Percentiles rank a stretch among this genome's conserved stretches.
Conservation (phyloP, 1,140 invertebrate genomes). For the Heliconius nattereri region DNA sequence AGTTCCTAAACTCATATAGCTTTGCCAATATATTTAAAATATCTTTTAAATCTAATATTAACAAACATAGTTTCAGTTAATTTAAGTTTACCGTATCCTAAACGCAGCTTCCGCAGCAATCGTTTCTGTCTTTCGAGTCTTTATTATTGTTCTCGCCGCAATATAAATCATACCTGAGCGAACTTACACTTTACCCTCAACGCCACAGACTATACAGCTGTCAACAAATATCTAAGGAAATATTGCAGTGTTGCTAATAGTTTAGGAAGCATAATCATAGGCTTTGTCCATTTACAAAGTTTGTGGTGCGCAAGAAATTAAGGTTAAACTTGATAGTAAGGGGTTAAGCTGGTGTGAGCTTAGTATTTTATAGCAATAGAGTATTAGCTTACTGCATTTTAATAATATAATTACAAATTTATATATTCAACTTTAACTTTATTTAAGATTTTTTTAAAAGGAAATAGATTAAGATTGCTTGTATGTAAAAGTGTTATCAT, state of each 20-base stretch:
- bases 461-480: slow-evolving; percentile 37
- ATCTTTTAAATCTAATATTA: slow-evolving; percentile 20
- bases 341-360: slow-evolving; percentile 16
- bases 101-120: slow-evolving; percentile 60
- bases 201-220: slow-evolving; percentile 49
- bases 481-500: slow-evolving; percentile 31
- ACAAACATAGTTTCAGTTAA: slow-evolving; percentile 64
- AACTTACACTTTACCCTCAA: slow-evolving; percentile 51
- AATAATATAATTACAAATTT: not conserved
- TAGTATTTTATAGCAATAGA: slow-evolving; percentile 16
- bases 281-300: slow-evolving; percentile 21
- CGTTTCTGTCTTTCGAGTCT: slow-evolving; percentile 43
- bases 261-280: slow-evolving; percentile 32
- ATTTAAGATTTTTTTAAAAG: not conserved
- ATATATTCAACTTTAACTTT: not conserved
- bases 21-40: not conserved
- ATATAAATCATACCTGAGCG: slow-evolving; percentile 70
- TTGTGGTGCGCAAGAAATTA: slow-evolving; percentile 35
- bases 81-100: slow-evolving; percentile 76
- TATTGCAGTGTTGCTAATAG: slow-evolving; percentile 21
- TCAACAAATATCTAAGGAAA: slow-evolving; percentile 31
- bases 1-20: not conserved
- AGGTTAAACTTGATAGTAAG: slow-evolving; percentile 28
- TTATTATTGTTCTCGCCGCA: slow-evolving; percentile 73
- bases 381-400: not conserved